Percentiles rank a stretch among this genome's conserved stretches.
Conservation (phyloP, 2,888 invertebrate genomes). For the Aphidoletes aphidimyza region DNA sequence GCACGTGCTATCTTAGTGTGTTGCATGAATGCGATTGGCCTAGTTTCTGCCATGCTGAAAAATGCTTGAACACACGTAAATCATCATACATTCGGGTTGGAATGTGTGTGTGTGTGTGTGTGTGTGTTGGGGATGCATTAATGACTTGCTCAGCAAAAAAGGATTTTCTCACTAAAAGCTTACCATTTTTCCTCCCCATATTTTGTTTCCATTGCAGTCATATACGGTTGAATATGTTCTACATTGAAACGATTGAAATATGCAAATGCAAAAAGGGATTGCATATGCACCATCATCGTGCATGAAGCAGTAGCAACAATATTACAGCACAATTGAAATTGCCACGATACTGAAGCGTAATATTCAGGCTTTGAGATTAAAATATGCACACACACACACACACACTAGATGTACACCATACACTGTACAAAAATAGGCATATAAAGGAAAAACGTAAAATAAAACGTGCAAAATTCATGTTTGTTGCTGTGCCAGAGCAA, state of each 20-base stretch:
- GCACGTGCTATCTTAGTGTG: slow-evolving; percentile 25
- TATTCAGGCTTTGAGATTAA: background rate
- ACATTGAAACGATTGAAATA: background rate
- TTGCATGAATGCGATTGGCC: slow-evolving; percentile 34
- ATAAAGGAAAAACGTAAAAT: background rate
- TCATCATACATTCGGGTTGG: background rate
- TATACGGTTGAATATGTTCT: background rate
- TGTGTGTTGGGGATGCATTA: slow-evolving; percentile 33
- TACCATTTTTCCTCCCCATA: background rate
- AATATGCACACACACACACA: background rate
- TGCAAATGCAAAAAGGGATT: slow-evolving; percentile 29
- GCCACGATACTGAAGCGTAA: background rate
- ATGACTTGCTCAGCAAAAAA: slow-evolving; percentile 48
- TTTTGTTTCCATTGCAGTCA: background rate
- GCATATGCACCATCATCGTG: slow-evolving; percentile 26
- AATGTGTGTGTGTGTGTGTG: no score
- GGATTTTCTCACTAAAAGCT: slow-evolving; percentile 38
- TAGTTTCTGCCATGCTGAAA: background rate
- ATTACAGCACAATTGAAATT: slow-evolving; percentile 17
- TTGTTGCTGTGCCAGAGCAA: slow-evolving; percentile 14
- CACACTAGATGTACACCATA: background rate
- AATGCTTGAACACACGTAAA: slow-evolving; percentile 29
- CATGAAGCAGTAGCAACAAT: background rate
- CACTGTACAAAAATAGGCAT: background rate
- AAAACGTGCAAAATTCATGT: background rate